Evolutionary conservation across 1,140 invertebrate genomes (phyloP).

Genomic region (Leptopilina boulardi): DNA sequence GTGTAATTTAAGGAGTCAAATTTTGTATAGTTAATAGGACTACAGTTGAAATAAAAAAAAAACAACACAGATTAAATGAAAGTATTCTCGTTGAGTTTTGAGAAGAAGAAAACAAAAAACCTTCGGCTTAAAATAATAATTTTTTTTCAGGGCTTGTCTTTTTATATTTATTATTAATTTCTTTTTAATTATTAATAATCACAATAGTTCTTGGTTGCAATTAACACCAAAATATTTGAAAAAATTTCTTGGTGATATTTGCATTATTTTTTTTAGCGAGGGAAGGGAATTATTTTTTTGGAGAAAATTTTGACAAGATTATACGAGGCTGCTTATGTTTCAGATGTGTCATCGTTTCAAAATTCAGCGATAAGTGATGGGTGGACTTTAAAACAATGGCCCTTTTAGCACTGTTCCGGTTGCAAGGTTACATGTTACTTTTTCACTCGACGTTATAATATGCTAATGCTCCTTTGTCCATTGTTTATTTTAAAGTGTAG

Average conservation of each 20-base stretch:
- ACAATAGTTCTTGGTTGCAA: neutral
- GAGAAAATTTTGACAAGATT: slow-evolving; percentile 61
- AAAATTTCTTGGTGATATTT: slow-evolving; percentile 14
- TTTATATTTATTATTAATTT: neutral
- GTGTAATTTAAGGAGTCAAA: slow-evolving; percentile 63
- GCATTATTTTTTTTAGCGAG: neutral
- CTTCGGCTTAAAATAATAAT: neutral
- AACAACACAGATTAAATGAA: slow-evolving; percentile 61
- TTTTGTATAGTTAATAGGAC: slow-evolving; percentile 70
- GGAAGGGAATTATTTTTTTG: slow-evolving; percentile 19
- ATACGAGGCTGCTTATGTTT: slow-evolving; percentile 76
- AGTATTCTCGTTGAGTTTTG: slow-evolving; percentile 17
- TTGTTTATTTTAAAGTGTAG: neutral
- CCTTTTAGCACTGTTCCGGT: slow-evolving; percentile 73
- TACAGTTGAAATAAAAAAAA: slow-evolving; percentile 71
- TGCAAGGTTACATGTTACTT: slow-evolving; percentile 68
- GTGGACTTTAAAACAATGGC: slow-evolving; percentile 72
- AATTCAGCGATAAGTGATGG: slow-evolving; percentile 70
- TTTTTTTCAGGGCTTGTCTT: neutral
- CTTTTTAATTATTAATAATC: neutral
- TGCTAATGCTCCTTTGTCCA: neutral
- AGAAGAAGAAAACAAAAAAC: neutral
- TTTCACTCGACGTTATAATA: neutral
- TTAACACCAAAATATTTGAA: slow-evolving; percentile 6
- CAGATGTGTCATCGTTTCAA: slow-evolving; percentile 74